phyloP scores from a whole-genome alignment of 1,140 invertebrate genomes.

The Akabosia matsudoensis region DNA sequence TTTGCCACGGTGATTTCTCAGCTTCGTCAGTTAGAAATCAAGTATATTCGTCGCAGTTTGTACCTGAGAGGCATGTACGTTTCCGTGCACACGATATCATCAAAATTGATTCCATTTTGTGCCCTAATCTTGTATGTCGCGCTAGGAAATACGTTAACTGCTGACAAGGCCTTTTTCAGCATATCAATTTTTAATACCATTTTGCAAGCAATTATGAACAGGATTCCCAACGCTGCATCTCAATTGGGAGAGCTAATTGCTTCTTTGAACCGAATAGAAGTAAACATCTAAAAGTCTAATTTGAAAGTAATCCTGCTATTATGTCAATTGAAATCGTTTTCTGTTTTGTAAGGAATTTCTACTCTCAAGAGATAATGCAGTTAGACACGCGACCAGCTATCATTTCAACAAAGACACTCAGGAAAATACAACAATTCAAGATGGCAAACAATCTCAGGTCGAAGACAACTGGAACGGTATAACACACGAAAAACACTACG shows the following conservation, averaged over 20 bases:
- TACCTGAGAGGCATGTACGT: slow-evolving; percentile 54
- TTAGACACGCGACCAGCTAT: background rate
- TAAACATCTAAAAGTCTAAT: too few species aligned
- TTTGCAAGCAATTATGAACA: slow-evolving; percentile 11
- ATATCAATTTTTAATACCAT: slow-evolving; percentile 10
- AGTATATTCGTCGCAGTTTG: slow-evolving; percentile 64
- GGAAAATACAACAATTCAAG: background rate
- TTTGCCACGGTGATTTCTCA: background rate
- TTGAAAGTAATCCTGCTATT: too few species aligned
- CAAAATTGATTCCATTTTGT: background rate
- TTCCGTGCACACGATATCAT: background rate
- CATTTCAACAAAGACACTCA: background rate
- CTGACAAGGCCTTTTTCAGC: slow-evolving; percentile 19
- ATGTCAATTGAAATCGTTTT: too few species aligned
- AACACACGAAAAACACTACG: background rate
- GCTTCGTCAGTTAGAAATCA: slow-evolving; percentile 59
- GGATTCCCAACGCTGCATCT: slow-evolving; percentile 28
- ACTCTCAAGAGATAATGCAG: background rate
- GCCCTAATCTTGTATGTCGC: slow-evolving; percentile 10
- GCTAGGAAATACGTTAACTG: slow-evolving; percentile 16
- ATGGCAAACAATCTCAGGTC: background rate
- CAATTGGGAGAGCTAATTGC: slow-evolving; percentile 22
- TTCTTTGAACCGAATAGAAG: slow-evolving; percentile 30
- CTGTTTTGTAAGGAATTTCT: background rate
- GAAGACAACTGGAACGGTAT: background rate